Evolutionary conservation across 2,113 vertebrate species (phyloP), one percentile per base, ranked within the genome.

Genomic region (Caracal caracal): DNA sequence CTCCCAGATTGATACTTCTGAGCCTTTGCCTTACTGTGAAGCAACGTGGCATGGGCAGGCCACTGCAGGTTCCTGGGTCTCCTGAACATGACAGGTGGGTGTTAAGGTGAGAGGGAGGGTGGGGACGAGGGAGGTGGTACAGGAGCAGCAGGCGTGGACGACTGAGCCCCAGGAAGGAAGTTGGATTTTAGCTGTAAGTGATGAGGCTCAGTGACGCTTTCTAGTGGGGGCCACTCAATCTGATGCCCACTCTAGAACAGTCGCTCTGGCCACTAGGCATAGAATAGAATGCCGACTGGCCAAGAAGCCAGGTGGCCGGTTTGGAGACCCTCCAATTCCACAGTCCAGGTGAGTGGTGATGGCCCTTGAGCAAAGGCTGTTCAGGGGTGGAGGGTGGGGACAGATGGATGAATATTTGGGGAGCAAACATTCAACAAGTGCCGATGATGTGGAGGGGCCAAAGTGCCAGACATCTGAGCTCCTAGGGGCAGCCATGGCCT

Each of bases 71-170:
- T 68, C 15, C 37, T 17, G 19, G 10, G 56, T 63, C 49, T 61
- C 22, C 73, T 30, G 0, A 81, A 26, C 4, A 12, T 15, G 26
- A 37, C 15, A 63, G 33, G 20, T 8, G 8, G 47, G 61, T 76
- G 37, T 43, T 43, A 43, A 43, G 71, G 24, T 43, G 71, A 73
- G 37, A 73, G 37, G 8, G 71, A 73, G 71, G 71, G 24, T 28
- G 24, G 22, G 2, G 26, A 15, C 71, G 43, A 30, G 0, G 37
- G 53, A 19, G 8, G 1, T 26, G 1, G 22, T 28, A 24, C n/a
- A 26, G 22, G 24, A 28, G 20, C 11, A 20, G 43, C 47, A n/a
- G 24, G 9, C 2, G 0, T 15, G 7, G n/a, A 80, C 2, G 6
- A 20, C 92, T 47, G 65, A 56, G 22, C 4, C 11, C 53, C 59